These are phyloP conservation scores for Chironomus riparius DNA, from an alignment of 2,888 invertebrate species.

Conservation along the genomic window DNA sequence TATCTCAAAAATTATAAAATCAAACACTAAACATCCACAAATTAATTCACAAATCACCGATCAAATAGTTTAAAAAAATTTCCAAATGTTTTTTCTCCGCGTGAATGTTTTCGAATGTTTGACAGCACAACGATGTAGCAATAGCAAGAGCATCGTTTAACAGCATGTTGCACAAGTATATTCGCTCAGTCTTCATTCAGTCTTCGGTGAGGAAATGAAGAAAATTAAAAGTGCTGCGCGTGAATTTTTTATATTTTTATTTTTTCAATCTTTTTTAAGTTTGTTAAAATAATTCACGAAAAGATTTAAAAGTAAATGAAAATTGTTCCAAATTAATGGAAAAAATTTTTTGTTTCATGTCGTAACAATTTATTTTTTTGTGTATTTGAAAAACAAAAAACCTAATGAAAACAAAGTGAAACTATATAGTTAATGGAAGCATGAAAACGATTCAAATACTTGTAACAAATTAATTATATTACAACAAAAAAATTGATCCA, in stretches of 20 bases:
- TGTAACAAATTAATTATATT: background rate
- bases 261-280: background rate
- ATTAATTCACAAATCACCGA: background rate
- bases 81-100: background rate
- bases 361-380: background rate
- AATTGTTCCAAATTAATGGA: background rate
- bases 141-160: background rate
- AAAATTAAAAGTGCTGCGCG: background rate
- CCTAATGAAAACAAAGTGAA: background rate
- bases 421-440: background rate
- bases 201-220: slow-evolving; percentile 27
- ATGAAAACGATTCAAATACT: too few species aligned
- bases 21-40: too few species aligned
- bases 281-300: background rate
- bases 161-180: background rate
- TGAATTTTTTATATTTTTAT: background rate
- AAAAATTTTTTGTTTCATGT: slow-evolving; percentile 1
- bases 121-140: background rate
- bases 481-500: background rate
- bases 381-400: background rate
- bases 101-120: background rate
- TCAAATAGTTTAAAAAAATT: background rate
- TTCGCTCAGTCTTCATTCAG: slow-evolving; percentile 18
- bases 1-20: too few species aligned
- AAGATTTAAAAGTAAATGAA: background rate